Percentiles rank a stretch among this genome's conserved stretches.
phyloP scores from a whole-genome alignment of 2,797 vertebrate species.

The Macropodus opercularis region DNA sequence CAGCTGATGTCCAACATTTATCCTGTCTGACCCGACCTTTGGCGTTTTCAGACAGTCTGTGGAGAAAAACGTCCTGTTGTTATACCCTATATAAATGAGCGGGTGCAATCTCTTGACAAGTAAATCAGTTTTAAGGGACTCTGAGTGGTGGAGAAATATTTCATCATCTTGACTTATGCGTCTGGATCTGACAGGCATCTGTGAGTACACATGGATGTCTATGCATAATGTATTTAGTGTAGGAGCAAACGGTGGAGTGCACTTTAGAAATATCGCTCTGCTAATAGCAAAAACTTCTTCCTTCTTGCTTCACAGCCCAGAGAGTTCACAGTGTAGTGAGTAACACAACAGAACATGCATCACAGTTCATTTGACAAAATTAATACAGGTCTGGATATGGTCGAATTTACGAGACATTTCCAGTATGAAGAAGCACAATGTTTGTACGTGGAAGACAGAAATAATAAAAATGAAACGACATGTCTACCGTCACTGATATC shows the following conservation, averaged over 20 bases:
- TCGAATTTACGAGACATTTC: no score
- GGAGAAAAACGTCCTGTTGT: constrained; percentile 31
- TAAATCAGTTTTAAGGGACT: constrained; percentile 64
- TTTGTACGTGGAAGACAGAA: no score
- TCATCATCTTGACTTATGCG: constrained; percentile 64
- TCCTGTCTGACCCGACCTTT: constrained; percentile 55
- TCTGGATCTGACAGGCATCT: constrained; percentile 73
- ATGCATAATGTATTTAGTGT: constrained; percentile 70
- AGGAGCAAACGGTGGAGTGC: constrained; percentile 49
- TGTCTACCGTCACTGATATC: no score
- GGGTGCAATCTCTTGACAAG: constrained; percentile 55
- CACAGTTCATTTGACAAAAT: no score
- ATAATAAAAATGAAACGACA: no score
- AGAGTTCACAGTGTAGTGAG: constrained; percentile 1
- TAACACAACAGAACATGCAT: not conserved
- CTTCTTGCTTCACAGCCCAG: not conserved
- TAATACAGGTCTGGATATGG: no score
- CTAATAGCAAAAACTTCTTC: constrained; percentile 19
- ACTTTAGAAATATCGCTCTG: constrained; percentile 39
- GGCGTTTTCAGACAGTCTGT: constrained; percentile 24
- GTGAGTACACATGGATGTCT: constrained; percentile 71
- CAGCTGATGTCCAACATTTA: constrained; percentile 41
- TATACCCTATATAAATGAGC: constrained; percentile 34
- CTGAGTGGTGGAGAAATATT: constrained; percentile 58
- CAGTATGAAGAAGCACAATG: no score